Evolutionary conservation across 2,888 invertebrate species (phyloP).

Genomic region (Dromius quadrimaculatus): DNA sequence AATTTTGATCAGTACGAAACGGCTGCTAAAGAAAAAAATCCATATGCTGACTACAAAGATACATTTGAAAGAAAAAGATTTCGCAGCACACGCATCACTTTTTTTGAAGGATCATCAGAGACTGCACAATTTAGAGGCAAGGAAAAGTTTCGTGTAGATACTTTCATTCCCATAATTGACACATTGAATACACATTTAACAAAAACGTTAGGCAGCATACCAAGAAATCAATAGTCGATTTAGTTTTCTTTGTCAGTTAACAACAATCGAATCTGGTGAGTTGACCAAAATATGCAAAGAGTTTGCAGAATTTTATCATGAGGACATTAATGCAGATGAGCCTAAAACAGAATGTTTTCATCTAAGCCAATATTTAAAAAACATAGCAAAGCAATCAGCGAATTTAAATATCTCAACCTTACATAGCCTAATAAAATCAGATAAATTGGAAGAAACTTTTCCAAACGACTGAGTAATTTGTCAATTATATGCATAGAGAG

Average conservation of each 20-base stretch:
- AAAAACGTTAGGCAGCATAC: conserved; percentile 55
- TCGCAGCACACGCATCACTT: conserved; percentile 45
- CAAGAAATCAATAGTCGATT: conserved; percentile 52
- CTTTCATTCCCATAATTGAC: conserved; percentile 54
- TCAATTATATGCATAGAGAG: too few species aligned
- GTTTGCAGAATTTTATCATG: too few species aligned
- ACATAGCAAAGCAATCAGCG: too few species aligned
- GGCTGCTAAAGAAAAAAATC: conserved; percentile 48
- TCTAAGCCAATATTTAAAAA: too few species aligned
- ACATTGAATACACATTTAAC: conserved; percentile 56
- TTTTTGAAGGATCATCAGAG: conserved; percentile 43
- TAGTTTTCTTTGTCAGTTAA: conserved; percentile 55
- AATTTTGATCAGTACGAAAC: conserved; percentile 43
- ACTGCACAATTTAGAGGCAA: conserved; percentile 46
- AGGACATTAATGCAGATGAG: too few species aligned
- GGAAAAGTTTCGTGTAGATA: conserved; percentile 51
- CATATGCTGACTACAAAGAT: conserved; percentile 45
- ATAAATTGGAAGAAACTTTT: conserved; percentile 55
- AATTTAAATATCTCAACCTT: conserved; percentile 48
- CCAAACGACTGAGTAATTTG: conserved; percentile 55
- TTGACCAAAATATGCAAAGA: conserved; percentile 52
- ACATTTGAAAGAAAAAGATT: too few species aligned
- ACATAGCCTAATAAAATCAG: conserved; percentile 53
- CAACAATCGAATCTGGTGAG: conserved; percentile 56
- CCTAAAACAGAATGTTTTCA: too few species aligned